Evolutionary conservation across 2,888 invertebrate genomes (phyloP), one percentile per base, ranked within the genome.

Genomic region (Acanthococcus lagerstroemiae): DNA sequence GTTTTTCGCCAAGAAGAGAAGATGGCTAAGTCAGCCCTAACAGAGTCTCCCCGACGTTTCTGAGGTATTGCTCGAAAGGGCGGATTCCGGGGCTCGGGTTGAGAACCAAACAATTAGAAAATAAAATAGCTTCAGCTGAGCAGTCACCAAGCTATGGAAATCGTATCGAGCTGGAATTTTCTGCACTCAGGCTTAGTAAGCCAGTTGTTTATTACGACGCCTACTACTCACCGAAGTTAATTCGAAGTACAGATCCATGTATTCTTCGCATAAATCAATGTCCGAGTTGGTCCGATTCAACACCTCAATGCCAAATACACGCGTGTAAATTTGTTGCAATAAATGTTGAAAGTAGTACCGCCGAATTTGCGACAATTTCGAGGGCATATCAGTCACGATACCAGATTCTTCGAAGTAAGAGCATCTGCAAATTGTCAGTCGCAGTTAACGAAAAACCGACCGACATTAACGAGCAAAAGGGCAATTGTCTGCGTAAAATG

Each of bases 241-340:
- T 27, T 60, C 60, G 48, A 48, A 60, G 27, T 46, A 60, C 21
- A 60, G 48, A 22, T 60, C 60, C 2, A 60, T 48, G 17, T 60
- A 60, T 46, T 60, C 60, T 48, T 60, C 60, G 48, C 60, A 60
- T 68, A 72, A 73, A 52, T 74, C 73, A 66, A 74, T 74, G 48
- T 73, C 73, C 70, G 74, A 82, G 73, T 87, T 89, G 0, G 88
- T 88, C 77, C 90, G 90, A 5, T 89, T 87, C 21, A 90, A 80
- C 26, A 90, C 86, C 72, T 88, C 87, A 37, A 88, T 77, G 0
- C 88, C 89, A 19, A 89, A 77, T 1, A 90, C 84, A 69, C 88
- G 79, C 0, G 89, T 88, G 72, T 90, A 87, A 74, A 87, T 85
- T 76, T 90, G 90, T 73, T 89, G 88, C 65, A 88, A 78, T 69